Base-by-base conservation (phyloP, 2,888 invertebrate species). In the Mylabris sibirica region DNA sequence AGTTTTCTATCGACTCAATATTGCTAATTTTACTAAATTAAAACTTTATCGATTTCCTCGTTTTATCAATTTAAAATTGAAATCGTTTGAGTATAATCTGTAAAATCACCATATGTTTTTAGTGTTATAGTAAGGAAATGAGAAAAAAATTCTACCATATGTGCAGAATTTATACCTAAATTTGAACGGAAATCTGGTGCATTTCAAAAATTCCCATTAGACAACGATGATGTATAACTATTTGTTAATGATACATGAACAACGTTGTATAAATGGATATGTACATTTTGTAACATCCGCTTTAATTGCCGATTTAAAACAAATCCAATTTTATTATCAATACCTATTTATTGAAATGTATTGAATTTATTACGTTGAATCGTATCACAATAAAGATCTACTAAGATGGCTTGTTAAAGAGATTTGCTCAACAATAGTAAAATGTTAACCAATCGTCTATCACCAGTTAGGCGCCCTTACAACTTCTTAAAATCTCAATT, bases 121-220 rank as follows among this genome's bases (percentile, higher is more conserved):
- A 24, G 57, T 12, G 12, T 57, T 24, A 24, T 20, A 49, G 12
- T 49, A 8, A 44, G 17, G 44, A 44, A 44, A 41, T 14, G n/a
- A 57, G 24, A 57, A 57, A 57, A 57, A 57, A 24, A 14, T 11
- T 57, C 24, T 22, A 57, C 57, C 22, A 57, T 57, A 57, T 57
- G 57, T 57, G 57, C 57, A 57, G 57, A 57, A 57, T 57, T n/a
- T 30, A 30, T 57, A 12, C 57, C 57, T 24, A 57, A 57, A 57
- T 24, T 57, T 14, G 20, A 57, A 57, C 24, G 57, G 57, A 57
- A 57, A 57, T 24, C 57, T 57, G 57, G 57, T 57, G 24, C 14
- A 24, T 57, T 57, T 57, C 57, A 57, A 24, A 57, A 24, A 57
- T 57, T 57, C 57, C 57, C 22, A 57, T 57, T 24, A 24, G 44